phyloP scores from a whole-genome alignment of 2,797 vertebrate species.

The Perodicticus potto region DNA sequence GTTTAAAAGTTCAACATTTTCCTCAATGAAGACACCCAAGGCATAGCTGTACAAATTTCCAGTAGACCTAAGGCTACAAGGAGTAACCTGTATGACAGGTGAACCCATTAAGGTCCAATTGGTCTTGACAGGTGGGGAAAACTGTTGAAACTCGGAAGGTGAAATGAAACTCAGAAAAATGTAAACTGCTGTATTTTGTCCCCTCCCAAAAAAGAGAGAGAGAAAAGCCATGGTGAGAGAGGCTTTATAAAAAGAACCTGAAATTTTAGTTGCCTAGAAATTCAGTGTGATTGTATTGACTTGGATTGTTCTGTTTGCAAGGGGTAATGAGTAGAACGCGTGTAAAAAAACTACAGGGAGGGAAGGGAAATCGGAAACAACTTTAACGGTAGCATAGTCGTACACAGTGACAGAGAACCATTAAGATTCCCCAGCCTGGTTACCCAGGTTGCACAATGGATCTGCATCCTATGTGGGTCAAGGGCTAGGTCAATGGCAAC shows the following conservation, averaged over 20 bases:
- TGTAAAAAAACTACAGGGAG: not conserved
- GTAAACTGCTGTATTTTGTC: not conserved
- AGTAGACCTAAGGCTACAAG: not conserved
- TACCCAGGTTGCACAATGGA: no score
- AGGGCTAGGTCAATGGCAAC: not conserved
- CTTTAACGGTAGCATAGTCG: not conserved
- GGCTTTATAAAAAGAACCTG: constrained; percentile 7
- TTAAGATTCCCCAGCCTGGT: not conserved
- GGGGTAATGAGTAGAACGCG: not conserved
- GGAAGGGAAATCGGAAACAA: not conserved
- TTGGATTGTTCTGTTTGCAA: not conserved
- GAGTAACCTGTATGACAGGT: not conserved
- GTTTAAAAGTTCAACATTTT: constrained; percentile 65
- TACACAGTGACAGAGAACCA: no score
- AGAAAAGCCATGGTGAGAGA: not conserved
- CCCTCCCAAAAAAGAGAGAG: not conserved
- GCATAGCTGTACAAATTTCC: not conserved
- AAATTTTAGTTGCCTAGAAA: constrained; percentile 7
- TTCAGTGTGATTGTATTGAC: not conserved
- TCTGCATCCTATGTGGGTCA: not conserved
- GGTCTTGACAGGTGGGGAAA: not conserved
- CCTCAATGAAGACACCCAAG: not conserved
- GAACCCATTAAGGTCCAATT: not conserved
- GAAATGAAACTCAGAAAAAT: constrained; percentile 51
- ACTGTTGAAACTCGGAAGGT: not conserved